A percentile compares a stretch with the other conserved stretches of the same genome.
Evolutionary conservation across 1,140 invertebrate genomes (phyloP).

Genomic region (Calosoma granatense): DNA sequence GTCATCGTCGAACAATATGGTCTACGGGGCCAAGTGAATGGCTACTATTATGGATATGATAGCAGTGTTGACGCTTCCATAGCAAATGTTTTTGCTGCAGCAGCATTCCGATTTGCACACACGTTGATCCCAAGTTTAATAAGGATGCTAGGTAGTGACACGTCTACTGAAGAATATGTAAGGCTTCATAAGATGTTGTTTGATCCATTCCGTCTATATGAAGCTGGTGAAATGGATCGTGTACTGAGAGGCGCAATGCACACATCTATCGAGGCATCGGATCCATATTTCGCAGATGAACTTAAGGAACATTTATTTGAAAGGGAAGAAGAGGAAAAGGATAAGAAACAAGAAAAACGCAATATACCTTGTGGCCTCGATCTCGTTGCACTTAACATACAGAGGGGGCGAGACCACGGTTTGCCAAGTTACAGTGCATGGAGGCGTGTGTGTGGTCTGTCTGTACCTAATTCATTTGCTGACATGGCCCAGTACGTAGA

Average conservation of each 20-base stretch:
- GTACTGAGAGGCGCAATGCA: slow-evolving; percentile 51
- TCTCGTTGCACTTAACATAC: slow-evolving; percentile 76
- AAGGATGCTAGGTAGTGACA: slow-evolving; percentile 47
- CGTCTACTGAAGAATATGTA: slow-evolving; percentile 51
- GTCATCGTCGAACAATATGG: slow-evolving; percentile 44
- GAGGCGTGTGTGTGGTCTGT: slow-evolving; percentile 63
- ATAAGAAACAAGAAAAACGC: slow-evolving; percentile 10
- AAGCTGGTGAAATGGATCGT: slow-evolving; percentile 43
- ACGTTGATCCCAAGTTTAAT: slow-evolving; percentile 66
- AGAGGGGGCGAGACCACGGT: slow-evolving; percentile 81
- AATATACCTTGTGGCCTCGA: slow-evolving; percentile 60
- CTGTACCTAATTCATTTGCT: slow-evolving; percentile 55
- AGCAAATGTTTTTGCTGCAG: slow-evolving; percentile 83
- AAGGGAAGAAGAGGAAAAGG: slow-evolving; percentile 26
- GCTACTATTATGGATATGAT: slow-evolving; percentile 60
- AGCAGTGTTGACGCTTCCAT: slow-evolving; percentile 65
- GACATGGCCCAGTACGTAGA: slow-evolving; percentile 60
- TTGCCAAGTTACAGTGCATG: slow-evolving; percentile 68
- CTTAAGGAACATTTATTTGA: slow-evolving; percentile 69
- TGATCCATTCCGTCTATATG: slow-evolving; percentile 70
- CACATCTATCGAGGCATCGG: slow-evolving; percentile 55
- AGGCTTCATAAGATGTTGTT: slow-evolving; percentile 72
- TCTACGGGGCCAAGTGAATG: slow-evolving; percentile 46
- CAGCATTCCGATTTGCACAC: slow-evolving; percentile 87
- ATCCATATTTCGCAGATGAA: slow-evolving; percentile 58